A percentile compares a stretch with the other conserved stretches of the same genome.
Evolutionary conservation across 2,797 vertebrate species (phyloP).

Genomic region (Melanotaenia maccullochi): DNA sequence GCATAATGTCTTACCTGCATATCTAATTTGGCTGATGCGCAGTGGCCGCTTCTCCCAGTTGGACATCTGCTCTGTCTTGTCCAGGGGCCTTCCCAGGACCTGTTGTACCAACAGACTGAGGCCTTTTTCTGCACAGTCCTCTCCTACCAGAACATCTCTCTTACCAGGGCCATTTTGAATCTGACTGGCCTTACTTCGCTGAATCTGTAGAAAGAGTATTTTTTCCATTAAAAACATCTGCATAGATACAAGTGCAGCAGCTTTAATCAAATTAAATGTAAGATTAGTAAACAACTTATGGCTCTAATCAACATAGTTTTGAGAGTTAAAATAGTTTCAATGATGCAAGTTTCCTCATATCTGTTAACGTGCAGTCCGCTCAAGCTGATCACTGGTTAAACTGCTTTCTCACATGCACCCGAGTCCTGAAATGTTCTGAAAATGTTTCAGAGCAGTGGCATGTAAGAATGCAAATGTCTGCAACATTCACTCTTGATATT

Average conservation of each 20-base stretch:
- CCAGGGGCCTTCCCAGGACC: slow-evolving; percentile 87
- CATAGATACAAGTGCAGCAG: background rate
- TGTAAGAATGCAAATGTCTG: background rate
- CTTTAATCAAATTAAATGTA: background rate
- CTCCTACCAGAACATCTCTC: slow-evolving; percentile 72
- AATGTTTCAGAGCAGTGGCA: background rate
- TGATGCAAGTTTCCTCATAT: background rate
- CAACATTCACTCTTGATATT: background rate
- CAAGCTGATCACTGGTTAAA: background rate
- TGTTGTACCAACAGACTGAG: slow-evolving; percentile 90
- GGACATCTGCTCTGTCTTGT: slow-evolving; percentile 91
- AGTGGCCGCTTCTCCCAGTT: slow-evolving; percentile 91
- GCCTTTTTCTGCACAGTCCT: slow-evolving; percentile 80
- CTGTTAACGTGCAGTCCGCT: background rate
- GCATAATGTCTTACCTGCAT: slow-evolving; percentile 83
- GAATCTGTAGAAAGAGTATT: slow-evolving; percentile 65
- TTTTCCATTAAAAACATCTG: background rate
- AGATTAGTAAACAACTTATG: background rate
- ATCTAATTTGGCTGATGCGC: slow-evolving; percentile 86
- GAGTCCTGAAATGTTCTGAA: background rate
- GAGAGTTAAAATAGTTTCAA: background rate
- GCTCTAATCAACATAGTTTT: background rate
- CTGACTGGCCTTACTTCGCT: slow-evolving; percentile 53
- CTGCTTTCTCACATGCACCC: background rate
- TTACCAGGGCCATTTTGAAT: slow-evolving; percentile 8